Base-by-base conservation (phyloP, 2,113 vertebrate genomes). In the Muntiacus muntjak region DNA sequence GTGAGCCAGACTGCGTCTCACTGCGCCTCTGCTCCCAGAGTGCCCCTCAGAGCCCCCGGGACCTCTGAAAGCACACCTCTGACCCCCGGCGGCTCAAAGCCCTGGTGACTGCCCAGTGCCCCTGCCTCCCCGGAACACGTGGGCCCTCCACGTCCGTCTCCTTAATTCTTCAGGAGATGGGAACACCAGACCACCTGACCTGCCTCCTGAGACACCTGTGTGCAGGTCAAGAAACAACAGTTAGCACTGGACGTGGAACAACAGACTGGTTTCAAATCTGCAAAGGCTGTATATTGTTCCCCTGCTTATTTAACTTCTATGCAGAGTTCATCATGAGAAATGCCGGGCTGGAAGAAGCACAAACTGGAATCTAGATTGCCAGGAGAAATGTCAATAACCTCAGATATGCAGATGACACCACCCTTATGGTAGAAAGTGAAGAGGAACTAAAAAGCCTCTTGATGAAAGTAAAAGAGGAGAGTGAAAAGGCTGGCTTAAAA, bases 21-120 rank as follows among this genome's bases (percentile, higher is more conserved):
- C 14, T 79, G 9, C 0, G 26, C 17, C 13, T 43, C 36, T 81
- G 50, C n/a, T 47, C 55, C 82, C n/a, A 9, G 16, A 1, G 7
- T 25, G 36, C 15, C 8, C 17, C 33, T 19, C 81, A 43, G 4
- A 19, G 23, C 8, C 12, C 13, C 15, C n/a, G 0, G 9, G 33
- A 71, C 58, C 50, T 82, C 14, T 58, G 64, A 21, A 45, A 64
- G 54, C 57, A 78, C 16, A 28, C 26, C 79, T 10, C 28, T 47
- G 28, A 25, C 15, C 5, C 45, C 45, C 4, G 0, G 17, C 11
- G 1, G 11, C 52, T n/a, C 45, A 33, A 50, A 62, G 26, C 40
- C 33, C 4, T 47, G 11, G 71, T 54, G 23, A 12, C 25, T 1
- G 0, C 8, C 33, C 4, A 7, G 30, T 14, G 45, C n/a, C 30